A percentile compares a stretch with the other conserved stretches of the same genome.
These are phyloP conservation scores for Drosophila infuscata DNA, from an alignment of 2,888 invertebrate species.

Conservation along the genomic window DNA sequence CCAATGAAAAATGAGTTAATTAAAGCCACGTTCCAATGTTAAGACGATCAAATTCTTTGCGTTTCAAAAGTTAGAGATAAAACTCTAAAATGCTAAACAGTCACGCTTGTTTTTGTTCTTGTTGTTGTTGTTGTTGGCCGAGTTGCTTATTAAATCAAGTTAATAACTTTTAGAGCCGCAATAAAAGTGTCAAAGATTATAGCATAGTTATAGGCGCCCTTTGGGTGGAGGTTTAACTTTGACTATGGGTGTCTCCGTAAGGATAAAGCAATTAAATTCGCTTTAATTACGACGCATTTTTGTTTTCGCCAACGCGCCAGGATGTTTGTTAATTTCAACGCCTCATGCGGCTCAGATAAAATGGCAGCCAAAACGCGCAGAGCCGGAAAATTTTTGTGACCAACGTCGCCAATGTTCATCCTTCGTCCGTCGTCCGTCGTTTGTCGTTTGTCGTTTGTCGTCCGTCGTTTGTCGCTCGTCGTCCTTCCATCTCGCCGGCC, in stretches of 20 bases:
- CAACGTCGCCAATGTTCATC: slow-evolving; percentile 51
- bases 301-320: slow-evolving; percentile 46
- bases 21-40: slow-evolving; percentile 78
- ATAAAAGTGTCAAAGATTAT: slow-evolving; percentile 84
- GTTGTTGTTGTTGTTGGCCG: slow-evolving; percentile 49
- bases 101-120: slow-evolving; percentile 36
- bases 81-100: slow-evolving; percentile 68
- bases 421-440: slow-evolving; percentile 24
- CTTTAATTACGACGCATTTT: slow-evolving; percentile 76
- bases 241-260: slow-evolving; percentile 6
- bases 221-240: background rate
- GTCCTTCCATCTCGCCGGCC: slow-evolving; percentile 10
- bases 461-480: slow-evolving; percentile 6
- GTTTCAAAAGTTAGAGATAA: slow-evolving; percentile 63
- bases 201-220: slow-evolving; percentile 72
- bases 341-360: slow-evolving; percentile 76
- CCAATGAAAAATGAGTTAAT: slow-evolving; percentile 84
- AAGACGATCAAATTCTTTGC: slow-evolving; percentile 72
- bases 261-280: slow-evolving; percentile 79
- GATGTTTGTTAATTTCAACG: slow-evolving; percentile 80
- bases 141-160: slow-evolving; percentile 83
- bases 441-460: slow-evolving; percentile 2
- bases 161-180: slow-evolving; percentile 83
- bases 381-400: slow-evolving; percentile 78
- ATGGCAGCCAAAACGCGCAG: slow-evolving; percentile 72